Evolutionary conservation across 1,140 invertebrate species (phyloP), one percentile per base, ranked within the genome.

Genomic region (Dolichoris vasculosae): DNA sequence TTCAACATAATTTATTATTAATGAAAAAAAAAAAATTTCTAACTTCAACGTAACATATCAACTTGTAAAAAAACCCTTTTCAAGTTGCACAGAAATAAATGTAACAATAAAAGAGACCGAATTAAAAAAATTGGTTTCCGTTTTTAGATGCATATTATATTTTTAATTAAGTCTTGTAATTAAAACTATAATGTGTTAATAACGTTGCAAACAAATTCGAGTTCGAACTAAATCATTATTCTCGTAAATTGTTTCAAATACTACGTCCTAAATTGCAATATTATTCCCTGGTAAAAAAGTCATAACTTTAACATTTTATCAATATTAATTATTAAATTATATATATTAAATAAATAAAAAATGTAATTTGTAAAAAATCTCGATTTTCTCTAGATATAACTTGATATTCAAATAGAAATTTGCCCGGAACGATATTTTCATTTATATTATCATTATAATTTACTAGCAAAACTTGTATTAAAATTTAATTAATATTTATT

Each of bases 231-330:
- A 40, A 43, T 20, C 26, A 38, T 17, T 75, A 26, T 30, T 75
- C 43, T 46, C 71, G 35, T 35, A 30, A 38, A 69, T 30, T 38
- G 20, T 1, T 73, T 43, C 43, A 73, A 71, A 35, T 73, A 43
- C 38, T 43, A 73, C 38, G 38, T 26, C 20, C n/a, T n/a, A 3
- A 40, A 73, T n/a, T 43, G 23, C 20, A 43, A 43, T 43, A 20
- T 17, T 43, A 13, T 73, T 82, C 71, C 69, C 82, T 83, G 71
- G 26, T 59, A 83, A 83, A 83, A 82, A 79, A 26, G 71, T n/a
- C n/a, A 73, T 59, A 73, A 11, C 17, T n/a, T 23, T 23, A 38
- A 69, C 15, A 38, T 69, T 30, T 38, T 20, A 30, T 64, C n/a
- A 38, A 15, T 11, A 69, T 63, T n/a, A n/a, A n/a, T n/a, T n/a